phyloP scores from a whole-genome alignment of 2,113 vertebrate species.

The Astatotilapia flaviijosephi region DNA sequence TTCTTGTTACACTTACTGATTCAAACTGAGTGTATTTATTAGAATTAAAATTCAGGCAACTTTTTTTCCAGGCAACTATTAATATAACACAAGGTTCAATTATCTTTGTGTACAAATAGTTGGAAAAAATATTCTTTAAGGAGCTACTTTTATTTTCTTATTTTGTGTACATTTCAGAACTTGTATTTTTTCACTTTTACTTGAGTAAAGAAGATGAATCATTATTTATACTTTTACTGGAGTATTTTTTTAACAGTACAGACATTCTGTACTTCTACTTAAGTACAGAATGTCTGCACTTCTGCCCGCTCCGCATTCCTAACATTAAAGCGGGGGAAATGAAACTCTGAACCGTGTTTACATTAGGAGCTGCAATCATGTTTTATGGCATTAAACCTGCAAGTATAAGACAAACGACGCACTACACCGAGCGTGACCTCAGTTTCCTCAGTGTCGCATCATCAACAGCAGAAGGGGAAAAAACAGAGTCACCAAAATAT shows the following conservation, averaged over 20 bases:
- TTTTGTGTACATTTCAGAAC: neutral
- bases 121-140: neutral
- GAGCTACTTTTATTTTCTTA: accelerated
- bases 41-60: neutral
- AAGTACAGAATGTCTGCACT: accelerated
- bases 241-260: neutral
- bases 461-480: neutral
- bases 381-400: neutral
- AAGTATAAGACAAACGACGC: neutral
- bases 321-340: neutral
- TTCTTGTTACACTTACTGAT: neutral
- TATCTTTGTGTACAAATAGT: neutral
- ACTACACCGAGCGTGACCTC: neutral
- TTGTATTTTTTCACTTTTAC: neutral
- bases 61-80: neutral
- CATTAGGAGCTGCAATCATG: neutral
- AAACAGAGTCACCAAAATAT: neutral
- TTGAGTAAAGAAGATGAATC: neutral
- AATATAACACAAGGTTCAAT: neutral
- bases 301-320: neutral
- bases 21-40: neutral
- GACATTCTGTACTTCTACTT: neutral
- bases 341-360: neutral
- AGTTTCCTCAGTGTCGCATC: neutral
- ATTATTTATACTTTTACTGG: neutral